Evolutionary conservation across 2,888 invertebrate genomes (phyloP).

Genomic region (Lypha dubia): DNA sequence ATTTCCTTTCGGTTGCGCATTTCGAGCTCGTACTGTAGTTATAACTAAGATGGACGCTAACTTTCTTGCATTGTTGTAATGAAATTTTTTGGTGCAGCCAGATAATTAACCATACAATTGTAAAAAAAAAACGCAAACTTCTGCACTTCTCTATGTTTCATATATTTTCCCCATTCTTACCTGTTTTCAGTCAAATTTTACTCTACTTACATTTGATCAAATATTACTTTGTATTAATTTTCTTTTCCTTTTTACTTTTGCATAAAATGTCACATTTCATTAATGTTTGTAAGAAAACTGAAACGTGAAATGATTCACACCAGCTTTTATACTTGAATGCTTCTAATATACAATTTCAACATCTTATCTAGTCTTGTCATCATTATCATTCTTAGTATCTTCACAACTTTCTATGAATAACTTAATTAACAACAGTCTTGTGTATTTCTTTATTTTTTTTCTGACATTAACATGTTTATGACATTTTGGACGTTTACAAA

Average conservation of each 20-base stretch:
- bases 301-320: constrained; percentile 32
- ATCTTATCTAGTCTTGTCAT: constrained; percentile 25
- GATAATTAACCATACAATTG: too few relatives aligned
- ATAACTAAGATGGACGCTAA: too few relatives aligned
- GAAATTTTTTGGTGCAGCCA: too few relatives aligned
- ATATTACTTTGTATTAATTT: not conserved
- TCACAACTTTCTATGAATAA: constrained; percentile 30
- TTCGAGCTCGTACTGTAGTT: too few relatives aligned
- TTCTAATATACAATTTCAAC: constrained; percentile 26
- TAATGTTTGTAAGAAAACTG: not conserved
- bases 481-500: constrained; percentile 49
- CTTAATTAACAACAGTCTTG: constrained; percentile 53
- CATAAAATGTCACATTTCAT: constrained; percentile 34
- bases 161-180: not conserved
- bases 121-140: not conserved
- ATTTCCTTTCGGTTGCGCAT: too few relatives aligned
- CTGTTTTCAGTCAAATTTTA: too few relatives aligned
- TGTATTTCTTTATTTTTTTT: constrained; percentile 29
- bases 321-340: constrained; percentile 35
- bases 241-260: not conserved
- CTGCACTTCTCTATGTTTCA: not conserved
- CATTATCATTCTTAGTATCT: constrained; percentile 9
- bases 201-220: not conserved
- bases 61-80: too few relatives aligned
- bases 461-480: constrained; percentile 65